Evolutionary conservation across 1,140 invertebrate genomes (phyloP), one percentile per base, ranked within the genome.

Genomic region (Brachystomella parvula): DNA sequence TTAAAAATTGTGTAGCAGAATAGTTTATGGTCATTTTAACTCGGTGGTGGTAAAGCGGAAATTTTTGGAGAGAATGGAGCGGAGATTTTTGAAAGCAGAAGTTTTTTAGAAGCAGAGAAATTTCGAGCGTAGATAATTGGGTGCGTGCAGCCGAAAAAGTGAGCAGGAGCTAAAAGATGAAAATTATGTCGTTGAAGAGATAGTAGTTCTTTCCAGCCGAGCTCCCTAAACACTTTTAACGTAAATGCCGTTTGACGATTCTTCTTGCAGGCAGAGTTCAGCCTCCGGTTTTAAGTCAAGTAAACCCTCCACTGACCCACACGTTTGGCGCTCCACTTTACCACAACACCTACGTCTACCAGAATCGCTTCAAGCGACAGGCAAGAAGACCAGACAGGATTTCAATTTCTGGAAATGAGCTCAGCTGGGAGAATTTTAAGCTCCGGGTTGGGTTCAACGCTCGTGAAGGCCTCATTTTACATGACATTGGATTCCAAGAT

Each of bases 401-500:
- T 24, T 30, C 15, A 3, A 12, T 31, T 28, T 3, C 3, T 12
- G 57, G 57, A 24, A 59, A 59, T 59, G 26, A 6, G 2, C 3
- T 59, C 6, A 21, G 30, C 15, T 59, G 57, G 57, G 26, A 59
- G 21, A 59, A 59, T 15, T 59, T 26, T 26, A 59, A 12, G 21
- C 12, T 59, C 30, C 57, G 29, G 6, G 57, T 59, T 12, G 57
- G 57, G 24, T 68, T 64, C 53, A 56, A 65, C 53, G 44, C 31
- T 0, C 39, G 67, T 1, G 67, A 69, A 58, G 67, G 67, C 1
- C 21, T 69, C 6, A 49, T 65, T 0, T 21, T 69, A 0, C 32
- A 69, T 30, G 19, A 65, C 26, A 17, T 69, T 3, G 31, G n/a
- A 12, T 69, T 64, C 35, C 49, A 61, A 31, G 67, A 69, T 39